Evolutionary conservation across 2,113 vertebrate genomes (phyloP).

Genomic region (Sturnus vulgaris): DNA sequence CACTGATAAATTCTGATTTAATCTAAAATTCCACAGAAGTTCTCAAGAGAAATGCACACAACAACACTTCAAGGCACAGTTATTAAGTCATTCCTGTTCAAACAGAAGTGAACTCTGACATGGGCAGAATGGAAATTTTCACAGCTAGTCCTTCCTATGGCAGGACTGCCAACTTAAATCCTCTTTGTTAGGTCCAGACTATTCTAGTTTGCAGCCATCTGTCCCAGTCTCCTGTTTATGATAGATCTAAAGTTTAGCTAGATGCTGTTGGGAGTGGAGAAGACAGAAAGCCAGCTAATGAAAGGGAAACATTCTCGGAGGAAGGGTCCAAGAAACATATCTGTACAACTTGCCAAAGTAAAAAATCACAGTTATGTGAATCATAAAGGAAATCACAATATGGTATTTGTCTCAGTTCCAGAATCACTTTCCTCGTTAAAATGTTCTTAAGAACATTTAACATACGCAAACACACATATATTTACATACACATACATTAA

Average conservation of each 20-base stretch:
- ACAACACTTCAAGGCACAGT: not conserved
- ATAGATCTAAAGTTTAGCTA: not conserved
- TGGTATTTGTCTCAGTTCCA: not conserved
- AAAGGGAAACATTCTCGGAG: not conserved
- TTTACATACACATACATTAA: not conserved
- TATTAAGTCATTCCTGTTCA: not conserved
- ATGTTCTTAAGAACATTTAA: not conserved
- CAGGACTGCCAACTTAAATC: not conserved
- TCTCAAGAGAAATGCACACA: not conserved
- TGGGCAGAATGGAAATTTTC: constrained; percentile 19
- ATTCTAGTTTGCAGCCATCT: not conserved
- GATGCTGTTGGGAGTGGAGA: not conserved
- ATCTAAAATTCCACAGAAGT: not conserved
- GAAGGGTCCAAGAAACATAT: not conserved
- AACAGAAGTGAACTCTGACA: constrained; percentile 39
- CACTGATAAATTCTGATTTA: constrained; percentile 14
- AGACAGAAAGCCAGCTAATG: not conserved
- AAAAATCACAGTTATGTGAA: not conserved
- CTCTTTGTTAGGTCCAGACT: not conserved
- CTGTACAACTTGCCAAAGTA: not conserved
- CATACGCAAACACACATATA: not conserved
- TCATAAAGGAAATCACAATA: not conserved
- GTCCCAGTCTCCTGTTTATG: not conserved
- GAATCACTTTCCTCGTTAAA: not conserved
- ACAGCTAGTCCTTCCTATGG: not conserved